phyloP scores from a whole-genome alignment of 1,140 invertebrate species.

The Hyposmocoma kahamanoa region DNA sequence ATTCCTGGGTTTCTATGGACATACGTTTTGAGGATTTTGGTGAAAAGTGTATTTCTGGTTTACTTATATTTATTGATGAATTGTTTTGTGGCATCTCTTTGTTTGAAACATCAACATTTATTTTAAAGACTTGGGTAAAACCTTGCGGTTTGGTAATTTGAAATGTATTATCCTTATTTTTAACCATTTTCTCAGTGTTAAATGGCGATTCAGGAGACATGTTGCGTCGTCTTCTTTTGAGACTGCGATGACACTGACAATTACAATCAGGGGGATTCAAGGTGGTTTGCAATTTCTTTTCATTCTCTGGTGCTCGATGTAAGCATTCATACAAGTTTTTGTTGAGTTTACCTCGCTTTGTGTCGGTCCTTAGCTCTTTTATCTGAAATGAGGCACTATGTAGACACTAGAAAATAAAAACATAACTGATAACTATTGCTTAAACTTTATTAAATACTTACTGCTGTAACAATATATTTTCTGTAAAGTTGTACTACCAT shows the following conservation, averaged over 20 bases:
- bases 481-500: slow-evolving; percentile 65
- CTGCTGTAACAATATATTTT: slow-evolving; percentile 46
- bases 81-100: neutral
- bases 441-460: slow-evolving; percentile 26
- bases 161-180: no score
- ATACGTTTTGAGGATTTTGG: neutral
- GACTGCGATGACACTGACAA: slow-evolving; percentile 44
- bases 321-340: slow-evolving; percentile 49
- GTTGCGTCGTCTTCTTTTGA: slow-evolving; percentile 36
- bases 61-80: neutral
- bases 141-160: no score
- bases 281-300: slow-evolving; percentile 54
- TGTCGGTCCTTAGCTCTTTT: slow-evolving; percentile 51
- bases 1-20: slow-evolving; percentile 28
- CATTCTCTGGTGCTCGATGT: slow-evolving; percentile 43
- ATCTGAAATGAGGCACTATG: slow-evolving; percentile 39
- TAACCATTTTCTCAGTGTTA: no score
- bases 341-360: slow-evolving; percentile 43
- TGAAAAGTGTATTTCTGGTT: neutral
- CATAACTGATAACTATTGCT: no score
- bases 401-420: no score
- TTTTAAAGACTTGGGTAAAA: no score
- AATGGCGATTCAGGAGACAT: no score
- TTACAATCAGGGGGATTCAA: slow-evolving; percentile 27
- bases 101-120: no score